A percentile compares a stretch with the other conserved stretches of the same genome.
These are phyloP conservation scores for Drosophila bocqueti DNA, from an alignment of 1,140 invertebrate genomes.

Conservation along the genomic window DNA sequence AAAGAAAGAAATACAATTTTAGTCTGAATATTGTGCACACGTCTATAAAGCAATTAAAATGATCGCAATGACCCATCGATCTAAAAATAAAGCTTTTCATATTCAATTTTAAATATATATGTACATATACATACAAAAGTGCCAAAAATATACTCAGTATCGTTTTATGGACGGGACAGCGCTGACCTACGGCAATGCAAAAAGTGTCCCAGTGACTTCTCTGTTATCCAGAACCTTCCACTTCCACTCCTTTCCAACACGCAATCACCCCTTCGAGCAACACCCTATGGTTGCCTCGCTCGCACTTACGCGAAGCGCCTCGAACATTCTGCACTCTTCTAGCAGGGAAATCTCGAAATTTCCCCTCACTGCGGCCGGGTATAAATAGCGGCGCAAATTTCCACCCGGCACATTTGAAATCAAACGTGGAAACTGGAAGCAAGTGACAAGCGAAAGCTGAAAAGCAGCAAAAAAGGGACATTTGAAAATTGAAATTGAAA, in stretches of 20 bases:
- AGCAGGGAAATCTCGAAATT: slow-evolving; percentile 34
- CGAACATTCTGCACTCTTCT: slow-evolving; percentile 35
- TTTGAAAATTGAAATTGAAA: slow-evolving; percentile 5
- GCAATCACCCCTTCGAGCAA: slow-evolving; percentile 12
- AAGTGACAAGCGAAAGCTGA: slow-evolving; percentile 4
- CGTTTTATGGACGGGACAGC: background rate
- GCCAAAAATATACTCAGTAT: slow-evolving; percentile 1
- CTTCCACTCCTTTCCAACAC: slow-evolving; percentile 86
- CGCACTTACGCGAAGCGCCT: background rate
- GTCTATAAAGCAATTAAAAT: slow-evolving; percentile 1
- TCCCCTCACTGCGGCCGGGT: slow-evolving; percentile 32
- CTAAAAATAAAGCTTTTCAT: slow-evolving; percentile 9
- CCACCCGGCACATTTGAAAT: slow-evolving; percentile 41
- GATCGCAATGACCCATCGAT: background rate
- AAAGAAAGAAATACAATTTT: too few relatives aligned
- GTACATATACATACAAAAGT: background rate
- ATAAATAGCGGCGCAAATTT: slow-evolving; percentile 55
- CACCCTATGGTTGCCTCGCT: slow-evolving; percentile 11
- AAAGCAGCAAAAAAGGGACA: slow-evolving; percentile 10
- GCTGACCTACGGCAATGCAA: slow-evolving; percentile 1
- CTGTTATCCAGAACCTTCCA: background rate
- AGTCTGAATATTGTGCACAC: background rate
- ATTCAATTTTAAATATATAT: background rate
- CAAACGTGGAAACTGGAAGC: slow-evolving; percentile 23
- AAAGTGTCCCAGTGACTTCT: background rate